Evolutionary conservation across 2,113 vertebrate species (phyloP).

Genomic region (Salvelinus fontinalis): DNA sequence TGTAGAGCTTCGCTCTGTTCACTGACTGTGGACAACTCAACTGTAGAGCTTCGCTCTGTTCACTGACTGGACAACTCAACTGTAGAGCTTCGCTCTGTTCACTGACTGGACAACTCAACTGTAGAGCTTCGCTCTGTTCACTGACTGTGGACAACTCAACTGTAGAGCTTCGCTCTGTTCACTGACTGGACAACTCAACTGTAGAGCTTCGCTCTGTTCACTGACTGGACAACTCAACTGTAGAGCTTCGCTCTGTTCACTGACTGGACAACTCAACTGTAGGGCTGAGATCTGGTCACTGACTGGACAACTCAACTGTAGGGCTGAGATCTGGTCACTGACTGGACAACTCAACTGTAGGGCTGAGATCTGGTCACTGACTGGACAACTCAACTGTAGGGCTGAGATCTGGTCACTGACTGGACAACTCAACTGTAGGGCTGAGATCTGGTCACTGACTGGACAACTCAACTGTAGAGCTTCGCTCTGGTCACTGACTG

Average conservation of each 20-base stretch:
- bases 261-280: conserved; percentile 66
- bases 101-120: neutral
- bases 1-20: too few species aligned
- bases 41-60: conserved; percentile 58
- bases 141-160: conserved; percentile 89
- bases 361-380: neutral
- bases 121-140: too few species aligned
- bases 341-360: conserved; percentile 69
- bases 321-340: neutral
- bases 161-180: conserved; percentile 44
- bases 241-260: conserved; percentile 41
- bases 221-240: conserved; percentile 61
- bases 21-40: conserved; percentile 46
- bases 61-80: conserved; percentile 50
- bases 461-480: conserved; percentile 69
- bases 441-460: neutral
- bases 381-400: conserved; percentile 69
- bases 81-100: conserved; percentile 56
- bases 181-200: conserved; percentile 60
- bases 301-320: conserved; percentile 68
- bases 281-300: conserved; percentile 16
- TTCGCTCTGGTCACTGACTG: neutral
- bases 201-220: conserved; percentile 43
- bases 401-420: neutral
- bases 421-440: conserved; percentile 69